Evolutionary conservation across 2,888 invertebrate species (phyloP).

Genomic region (Pherbina coryleti): DNA sequence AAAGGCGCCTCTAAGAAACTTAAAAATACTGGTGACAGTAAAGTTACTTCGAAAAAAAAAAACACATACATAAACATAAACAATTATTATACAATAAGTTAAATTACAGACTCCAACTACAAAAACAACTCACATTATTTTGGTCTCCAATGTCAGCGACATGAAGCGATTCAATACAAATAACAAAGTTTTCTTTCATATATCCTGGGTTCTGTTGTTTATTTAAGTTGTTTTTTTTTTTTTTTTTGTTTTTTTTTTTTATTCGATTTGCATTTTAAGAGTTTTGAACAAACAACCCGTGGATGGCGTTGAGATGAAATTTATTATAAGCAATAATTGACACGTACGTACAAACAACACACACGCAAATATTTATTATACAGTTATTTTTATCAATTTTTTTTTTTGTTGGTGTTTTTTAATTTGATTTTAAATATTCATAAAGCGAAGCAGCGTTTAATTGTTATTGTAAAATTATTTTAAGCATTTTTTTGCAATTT

Average conservation of each 20-base stretch:
- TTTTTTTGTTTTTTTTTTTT: neutral
- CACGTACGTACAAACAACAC: conserved; percentile 13
- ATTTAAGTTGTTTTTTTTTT: conserved; percentile 12
- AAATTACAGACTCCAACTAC: neutral
- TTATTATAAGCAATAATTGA: neutral
- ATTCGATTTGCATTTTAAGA: neutral
- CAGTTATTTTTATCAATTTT: neutral
- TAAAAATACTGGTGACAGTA: too few species aligned
- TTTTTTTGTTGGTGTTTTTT: neutral
- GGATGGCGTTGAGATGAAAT: too few species aligned
- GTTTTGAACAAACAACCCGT: neutral
- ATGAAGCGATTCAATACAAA: conserved; percentile 96
- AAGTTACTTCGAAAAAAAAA: neutral
- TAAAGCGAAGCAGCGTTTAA: conserved; percentile 5
- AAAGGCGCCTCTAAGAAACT: too few species aligned
- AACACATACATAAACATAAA: conserved; percentile 7
- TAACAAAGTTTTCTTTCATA: conserved; percentile 95
- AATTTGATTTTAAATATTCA: neutral
- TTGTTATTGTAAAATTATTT: neutral
- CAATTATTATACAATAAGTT: neutral
- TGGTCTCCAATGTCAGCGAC: conserved; percentile 86
- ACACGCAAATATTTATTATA: conserved; percentile 16
- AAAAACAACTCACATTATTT: conserved; percentile 83
- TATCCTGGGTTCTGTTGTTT: conserved; percentile 84
- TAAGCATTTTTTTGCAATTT: conserved; percentile 11